Base-by-base conservation (phyloP, 2,888 invertebrate genomes). In the Sminthurinus aureus region DNA sequence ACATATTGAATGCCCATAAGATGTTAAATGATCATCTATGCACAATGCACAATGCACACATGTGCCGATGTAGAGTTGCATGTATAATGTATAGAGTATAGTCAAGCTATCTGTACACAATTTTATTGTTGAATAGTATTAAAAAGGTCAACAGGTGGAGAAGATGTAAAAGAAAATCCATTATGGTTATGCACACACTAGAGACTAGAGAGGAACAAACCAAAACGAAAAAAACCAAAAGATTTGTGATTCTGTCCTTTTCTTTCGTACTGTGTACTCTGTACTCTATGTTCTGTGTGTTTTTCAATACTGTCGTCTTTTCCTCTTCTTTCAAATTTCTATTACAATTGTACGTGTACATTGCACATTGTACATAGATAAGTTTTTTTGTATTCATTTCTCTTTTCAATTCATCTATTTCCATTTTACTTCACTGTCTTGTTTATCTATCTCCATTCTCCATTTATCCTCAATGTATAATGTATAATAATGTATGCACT, bases 131-230 rank as follows among this genome's bases (percentile, higher is more conserved):
- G 58, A 18, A 38, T 22, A 20, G n/a, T 67, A 67, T 67, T 67
- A 51, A n/a, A 50, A 50, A 24, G 76, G 52, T 58, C 76, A 76
- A 76, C 76, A 76, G 76, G 76, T 76, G 76, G 76, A 76, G 52
- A 52, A 58, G 58, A 76, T 58, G 58, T 76, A 76, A 76, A 76
- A 51, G 58, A 20, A 76, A 75, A 75, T 52, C 76, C 76, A 76
- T 76, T 76, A 76, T 76, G 22, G 0, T 8, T 20, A 71, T 71
- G 71, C 71, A 71, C 71, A 71, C 24, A 38, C 38, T 38, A 38
- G 18, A 58, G 58, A 38, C 38, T 38, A 38, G 18, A 58, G 58
- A 58, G 9, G 58, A 58, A 58, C 58, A 58, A 58, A 58, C 58
- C 18, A 9, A 58, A 58, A 58, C 2, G 18, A 58, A 58, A 38